phyloP scores from a whole-genome alignment of 2,888 invertebrate species.

The Papilio elwesi region DNA sequence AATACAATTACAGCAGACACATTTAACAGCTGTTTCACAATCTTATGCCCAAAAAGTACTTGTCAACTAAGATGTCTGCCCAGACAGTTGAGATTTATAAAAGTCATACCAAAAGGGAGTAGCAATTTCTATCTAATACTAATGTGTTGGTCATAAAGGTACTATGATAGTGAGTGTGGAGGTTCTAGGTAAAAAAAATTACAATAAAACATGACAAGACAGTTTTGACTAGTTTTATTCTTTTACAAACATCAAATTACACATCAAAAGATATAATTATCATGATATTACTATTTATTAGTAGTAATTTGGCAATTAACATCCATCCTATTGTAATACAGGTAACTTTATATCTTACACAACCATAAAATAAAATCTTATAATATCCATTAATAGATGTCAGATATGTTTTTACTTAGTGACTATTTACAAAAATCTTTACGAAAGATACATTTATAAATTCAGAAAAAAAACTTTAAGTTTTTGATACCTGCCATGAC shows the following conservation, averaged over 20 bases:
- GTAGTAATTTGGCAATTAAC: conserved; percentile 67
- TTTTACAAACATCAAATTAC: conserved; percentile 70
- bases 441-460: not conserved
- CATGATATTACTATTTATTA: conserved; percentile 53
- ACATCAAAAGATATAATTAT: conserved; percentile 61
- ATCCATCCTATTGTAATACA: conserved; percentile 55
- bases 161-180: not conserved
- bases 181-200: not conserved
- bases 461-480: conserved; percentile 1
- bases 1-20: no score
- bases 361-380: conserved; percentile 47
- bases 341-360: conserved; percentile 50
- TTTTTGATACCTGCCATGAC: not conserved
- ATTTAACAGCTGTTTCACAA: no score
- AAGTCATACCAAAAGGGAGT: no score
- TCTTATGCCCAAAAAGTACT: no score
- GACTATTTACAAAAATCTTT: not conserved
- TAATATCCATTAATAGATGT: conserved; percentile 3
- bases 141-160: no score
- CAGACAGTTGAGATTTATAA: no score
- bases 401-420: conserved; percentile 23
- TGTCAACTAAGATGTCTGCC: no score
- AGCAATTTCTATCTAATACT: no score
- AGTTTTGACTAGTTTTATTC: conserved; percentile 76
- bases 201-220: conserved; percentile 45